Percentiles rank a stretch among this genome's conserved stretches.
Conservation (phyloP, 2,888 invertebrate species). For the Rhingia campestris region DNA sequence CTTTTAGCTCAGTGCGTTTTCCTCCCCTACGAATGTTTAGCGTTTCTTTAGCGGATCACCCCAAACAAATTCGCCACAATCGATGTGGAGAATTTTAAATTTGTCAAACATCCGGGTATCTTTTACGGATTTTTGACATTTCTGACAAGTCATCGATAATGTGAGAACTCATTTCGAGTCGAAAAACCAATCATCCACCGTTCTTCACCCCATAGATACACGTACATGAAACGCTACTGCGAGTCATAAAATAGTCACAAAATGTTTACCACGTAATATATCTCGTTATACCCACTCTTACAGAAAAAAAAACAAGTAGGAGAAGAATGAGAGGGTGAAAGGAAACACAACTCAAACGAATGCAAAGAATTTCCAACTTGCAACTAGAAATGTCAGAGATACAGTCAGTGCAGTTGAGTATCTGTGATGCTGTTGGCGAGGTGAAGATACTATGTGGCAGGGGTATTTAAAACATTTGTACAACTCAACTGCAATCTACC, state of each 20-base stretch:
- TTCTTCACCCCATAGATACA: too few species aligned
- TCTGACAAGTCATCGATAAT: conserved; percentile 42
- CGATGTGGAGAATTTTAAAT: conserved; percentile 52
- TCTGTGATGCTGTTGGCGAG: conserved; percentile 45
- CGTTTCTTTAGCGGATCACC: conserved; percentile 46
- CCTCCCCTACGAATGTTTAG: conserved; percentile 13
- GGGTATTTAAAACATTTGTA: conserved; percentile 66
- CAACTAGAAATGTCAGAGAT: conserved; percentile 35
- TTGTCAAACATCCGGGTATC: conserved; percentile 10
- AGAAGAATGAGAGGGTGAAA: neutral
- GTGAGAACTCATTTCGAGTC: conserved; percentile 34
- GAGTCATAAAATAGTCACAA: conserved; percentile 45
- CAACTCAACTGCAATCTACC: conserved; percentile 62
- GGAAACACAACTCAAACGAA: neutral
- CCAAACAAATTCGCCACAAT: conserved; percentile 62
- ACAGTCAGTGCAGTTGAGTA: conserved; percentile 24
- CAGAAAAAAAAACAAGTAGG: neutral
- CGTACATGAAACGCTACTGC: neutral
- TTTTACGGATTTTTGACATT: conserved; percentile 46
- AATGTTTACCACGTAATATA: conserved; percentile 35
- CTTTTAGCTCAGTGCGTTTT: conserved; percentile 9
- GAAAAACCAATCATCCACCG: too few species aligned
- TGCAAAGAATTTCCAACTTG: conserved; percentile 48
- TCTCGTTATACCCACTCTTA: neutral
- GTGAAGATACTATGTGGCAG: conserved; percentile 27